phyloP scores from a whole-genome alignment of 2,113 vertebrate genomes.

The Hippocampus abdominalis region DNA sequence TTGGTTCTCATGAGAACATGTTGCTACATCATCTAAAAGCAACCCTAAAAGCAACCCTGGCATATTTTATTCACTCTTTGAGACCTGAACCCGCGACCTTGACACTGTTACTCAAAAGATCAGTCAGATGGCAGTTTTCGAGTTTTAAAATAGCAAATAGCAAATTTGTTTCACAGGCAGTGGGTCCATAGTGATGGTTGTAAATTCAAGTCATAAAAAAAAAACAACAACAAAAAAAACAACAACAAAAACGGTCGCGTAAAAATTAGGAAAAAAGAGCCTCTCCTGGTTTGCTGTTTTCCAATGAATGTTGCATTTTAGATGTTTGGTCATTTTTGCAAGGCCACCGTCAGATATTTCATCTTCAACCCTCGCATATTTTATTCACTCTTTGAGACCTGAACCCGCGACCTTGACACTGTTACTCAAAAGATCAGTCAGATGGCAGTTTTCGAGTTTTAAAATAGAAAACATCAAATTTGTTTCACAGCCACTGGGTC shows the following conservation, averaged over 20 bases:
- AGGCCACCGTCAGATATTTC: conserved; percentile 5
- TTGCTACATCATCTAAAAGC: not conserved
- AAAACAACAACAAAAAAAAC: not conserved
- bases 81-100: conserved; percentile 1
- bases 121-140: not conserved
- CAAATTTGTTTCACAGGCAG: not conserved
- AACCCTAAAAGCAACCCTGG: not conserved
- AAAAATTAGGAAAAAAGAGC: not conserved
- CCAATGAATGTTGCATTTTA: conserved; percentile 2
- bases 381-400: not conserved
- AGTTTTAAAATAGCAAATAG: not conserved
- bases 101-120: not conserved
- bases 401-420: not conserved
- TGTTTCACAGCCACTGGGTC: not conserved
- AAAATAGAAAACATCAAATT: not conserved
- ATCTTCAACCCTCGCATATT: not conserved
- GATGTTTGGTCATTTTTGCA: not conserved
- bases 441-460: not conserved
- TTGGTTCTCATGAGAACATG: conserved; percentile 3
- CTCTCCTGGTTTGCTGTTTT: not conserved
- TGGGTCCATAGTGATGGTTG: not conserved
- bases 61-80: conserved; percentile 3
- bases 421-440: not conserved
- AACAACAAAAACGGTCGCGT: too few relatives aligned
- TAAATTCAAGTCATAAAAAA: conserved; percentile 1